Evolutionary conservation across 2,888 invertebrate genomes (phyloP).

Genomic region (Cabera pusaria): DNA sequence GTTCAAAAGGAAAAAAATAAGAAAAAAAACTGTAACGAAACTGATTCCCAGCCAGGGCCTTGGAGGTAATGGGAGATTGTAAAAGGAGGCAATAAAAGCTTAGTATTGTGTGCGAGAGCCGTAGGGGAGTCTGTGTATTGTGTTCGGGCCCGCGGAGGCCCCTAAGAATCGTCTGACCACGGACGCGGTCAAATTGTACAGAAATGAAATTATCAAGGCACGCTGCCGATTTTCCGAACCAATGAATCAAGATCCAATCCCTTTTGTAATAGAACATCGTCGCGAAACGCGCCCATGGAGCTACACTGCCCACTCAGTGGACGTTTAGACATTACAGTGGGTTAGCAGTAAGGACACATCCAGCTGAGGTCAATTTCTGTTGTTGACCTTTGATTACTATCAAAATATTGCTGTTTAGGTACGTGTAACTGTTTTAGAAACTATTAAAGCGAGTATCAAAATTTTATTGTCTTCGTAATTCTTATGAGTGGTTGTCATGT

Average conservation of each 20-base stretch:
- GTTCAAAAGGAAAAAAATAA: constrained; percentile 69
- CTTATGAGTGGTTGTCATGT: no score
- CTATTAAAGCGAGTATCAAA: no score
- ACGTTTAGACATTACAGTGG: constrained; percentile 54
- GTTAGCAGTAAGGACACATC: no score
- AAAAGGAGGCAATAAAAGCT: constrained; percentile 83
- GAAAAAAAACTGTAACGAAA: constrained; percentile 76
- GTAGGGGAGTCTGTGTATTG: constrained; percentile 78
- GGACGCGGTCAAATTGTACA: constrained; percentile 83
- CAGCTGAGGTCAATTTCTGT: no score
- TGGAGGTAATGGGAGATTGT: constrained; percentile 82
- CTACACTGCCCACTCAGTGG: constrained; percentile 77
- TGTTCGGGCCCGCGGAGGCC: constrained; percentile 73
- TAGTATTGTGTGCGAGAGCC: constrained; percentile 80
- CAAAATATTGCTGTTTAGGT: no score
- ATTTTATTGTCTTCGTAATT: no score
- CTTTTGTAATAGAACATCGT: constrained; percentile 84
- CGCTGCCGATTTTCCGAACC: constrained; percentile 83
- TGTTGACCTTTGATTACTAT: no score
- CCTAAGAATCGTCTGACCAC: constrained; percentile 80
- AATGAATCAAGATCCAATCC: constrained; percentile 84
- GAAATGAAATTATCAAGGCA: constrained; percentile 84
- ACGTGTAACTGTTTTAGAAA: no score
- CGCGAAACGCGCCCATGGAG: constrained; percentile 76
- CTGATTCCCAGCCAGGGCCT: constrained; percentile 78